A percentile compares a stretch with the other conserved stretches of the same genome.
These are phyloP conservation scores for Drymodes brunneopygia DNA, from an alignment of 2,113 vertebrate species.

Conservation along the genomic window DNA sequence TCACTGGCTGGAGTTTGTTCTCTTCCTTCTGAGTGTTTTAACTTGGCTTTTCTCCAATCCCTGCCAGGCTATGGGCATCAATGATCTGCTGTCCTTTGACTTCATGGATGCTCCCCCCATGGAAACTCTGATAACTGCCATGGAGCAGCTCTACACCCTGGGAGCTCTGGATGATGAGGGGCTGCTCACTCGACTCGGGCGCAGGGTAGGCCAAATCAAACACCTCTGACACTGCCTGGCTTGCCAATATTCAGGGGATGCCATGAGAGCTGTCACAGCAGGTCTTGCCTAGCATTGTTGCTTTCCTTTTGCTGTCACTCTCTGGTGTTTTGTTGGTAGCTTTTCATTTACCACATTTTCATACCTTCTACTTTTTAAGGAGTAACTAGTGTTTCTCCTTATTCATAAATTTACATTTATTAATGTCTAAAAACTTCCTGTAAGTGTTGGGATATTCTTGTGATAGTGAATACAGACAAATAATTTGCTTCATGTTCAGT, in stretches of 20 bases:
- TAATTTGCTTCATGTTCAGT: background rate
- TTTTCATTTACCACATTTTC: background rate
- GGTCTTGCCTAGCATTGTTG: background rate
- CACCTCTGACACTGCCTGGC: background rate
- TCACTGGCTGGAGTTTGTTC: background rate
- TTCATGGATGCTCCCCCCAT: constrained; percentile 99
- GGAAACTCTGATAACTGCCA: constrained; percentile 98
- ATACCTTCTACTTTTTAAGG: background rate
- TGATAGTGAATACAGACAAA: background rate
- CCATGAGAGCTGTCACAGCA: background rate
- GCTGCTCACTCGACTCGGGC: constrained; percentile 89
- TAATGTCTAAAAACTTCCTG: background rate
- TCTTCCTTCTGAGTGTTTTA: background rate
- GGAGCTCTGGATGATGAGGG: constrained; percentile 96
- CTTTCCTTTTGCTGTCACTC: background rate
- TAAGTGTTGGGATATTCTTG: background rate
- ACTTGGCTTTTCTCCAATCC: background rate
- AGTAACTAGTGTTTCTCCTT: background rate
- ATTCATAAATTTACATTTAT: background rate
- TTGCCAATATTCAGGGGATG: background rate
- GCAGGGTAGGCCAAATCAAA: constrained; percentile 79
- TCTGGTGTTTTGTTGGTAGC: background rate
- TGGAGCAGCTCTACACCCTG: constrained; percentile 97
- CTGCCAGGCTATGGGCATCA: constrained; percentile 95
- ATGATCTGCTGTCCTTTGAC: constrained; percentile 96